Evolutionary conservation across 2,113 vertebrate genomes (phyloP).

Genomic region (Perca schrenkii): DNA sequence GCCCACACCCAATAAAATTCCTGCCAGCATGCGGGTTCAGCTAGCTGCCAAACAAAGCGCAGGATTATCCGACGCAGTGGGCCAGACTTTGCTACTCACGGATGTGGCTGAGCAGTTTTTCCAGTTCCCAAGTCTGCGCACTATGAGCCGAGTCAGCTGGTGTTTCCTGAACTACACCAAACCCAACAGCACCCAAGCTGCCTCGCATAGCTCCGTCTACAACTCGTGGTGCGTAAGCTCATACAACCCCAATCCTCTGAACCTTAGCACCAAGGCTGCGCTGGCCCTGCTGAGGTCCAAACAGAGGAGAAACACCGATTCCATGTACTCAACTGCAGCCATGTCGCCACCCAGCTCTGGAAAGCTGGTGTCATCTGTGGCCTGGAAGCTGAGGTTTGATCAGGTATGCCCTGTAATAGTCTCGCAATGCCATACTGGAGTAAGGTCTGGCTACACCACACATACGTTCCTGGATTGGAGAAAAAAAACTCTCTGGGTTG

Average conservation of each 20-base stretch:
- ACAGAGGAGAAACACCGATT: slow-evolving; percentile 88
- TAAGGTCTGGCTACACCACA: no score
- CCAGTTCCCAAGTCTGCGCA: slow-evolving; percentile 95
- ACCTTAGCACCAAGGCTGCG: slow-evolving; percentile 94
- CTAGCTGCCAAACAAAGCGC: slow-evolving; percentile 82
- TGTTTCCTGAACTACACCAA: slow-evolving; percentile 98
- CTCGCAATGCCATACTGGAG: no score
- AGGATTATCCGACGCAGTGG: slow-evolving; percentile 62
- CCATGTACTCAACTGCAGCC: slow-evolving; percentile 90
- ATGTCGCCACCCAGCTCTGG: slow-evolving; percentile 91
- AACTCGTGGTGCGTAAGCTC: slow-evolving; percentile 95
- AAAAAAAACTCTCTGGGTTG: no score
- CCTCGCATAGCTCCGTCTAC: slow-evolving; percentile 91
- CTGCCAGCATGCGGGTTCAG: slow-evolving; percentile 89
- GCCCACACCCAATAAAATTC: slow-evolving; percentile 80
- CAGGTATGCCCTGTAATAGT: slow-evolving; percentile 85
- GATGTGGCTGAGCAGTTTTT: slow-evolving; percentile 90
- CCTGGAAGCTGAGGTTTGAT: slow-evolving; percentile 93
- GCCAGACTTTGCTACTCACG: slow-evolving; percentile 87
- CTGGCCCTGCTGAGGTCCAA: slow-evolving; percentile 95
- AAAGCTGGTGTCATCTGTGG: slow-evolving; percentile 96
- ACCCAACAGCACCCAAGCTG: slow-evolving; percentile 89
- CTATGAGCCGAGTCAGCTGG: slow-evolving; percentile 96
- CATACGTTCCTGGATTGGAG: no score
- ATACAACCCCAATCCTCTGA: slow-evolving; percentile 96